Conservation (phyloP, 2,113 vertebrate species). For the Brienomyrus brachyistius region DNA sequence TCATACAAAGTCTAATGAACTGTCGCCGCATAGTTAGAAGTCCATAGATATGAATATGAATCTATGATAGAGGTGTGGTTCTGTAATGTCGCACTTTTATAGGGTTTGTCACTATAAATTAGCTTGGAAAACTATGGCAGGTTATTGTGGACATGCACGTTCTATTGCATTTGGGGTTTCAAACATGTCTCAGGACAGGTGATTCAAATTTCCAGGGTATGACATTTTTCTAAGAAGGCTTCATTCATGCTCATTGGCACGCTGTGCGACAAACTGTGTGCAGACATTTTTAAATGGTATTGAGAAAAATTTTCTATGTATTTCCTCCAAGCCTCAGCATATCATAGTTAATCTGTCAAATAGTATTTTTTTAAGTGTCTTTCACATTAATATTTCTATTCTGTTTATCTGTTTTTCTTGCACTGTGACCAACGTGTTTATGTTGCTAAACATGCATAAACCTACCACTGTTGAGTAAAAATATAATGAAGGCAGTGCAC, state of each 20-base stretch:
- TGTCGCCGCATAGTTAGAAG: background rate
- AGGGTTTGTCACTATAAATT: background rate
- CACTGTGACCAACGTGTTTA: background rate
- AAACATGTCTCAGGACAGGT: background rate
- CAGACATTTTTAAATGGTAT: background rate
- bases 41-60: background rate
- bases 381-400: background rate
- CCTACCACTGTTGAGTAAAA: background rate
- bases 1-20: background rate
- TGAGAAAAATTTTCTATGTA: background rate
- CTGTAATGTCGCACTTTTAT: background rate
- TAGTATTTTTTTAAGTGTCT: background rate
- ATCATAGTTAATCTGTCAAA: background rate
- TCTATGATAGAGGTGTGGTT: background rate
- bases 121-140: background rate
- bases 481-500: background rate
- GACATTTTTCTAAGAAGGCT: background rate
- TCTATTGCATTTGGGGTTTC: background rate
- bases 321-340: background rate
- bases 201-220: background rate
- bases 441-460: background rate
- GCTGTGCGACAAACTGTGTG: background rate
- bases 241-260: background rate
- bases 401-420: background rate
- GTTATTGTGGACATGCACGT: background rate